Evolutionary conservation across 2,888 invertebrate species (phyloP), one percentile per base, ranked within the genome.

Genomic region (Himalopsyche japonica): DNA sequence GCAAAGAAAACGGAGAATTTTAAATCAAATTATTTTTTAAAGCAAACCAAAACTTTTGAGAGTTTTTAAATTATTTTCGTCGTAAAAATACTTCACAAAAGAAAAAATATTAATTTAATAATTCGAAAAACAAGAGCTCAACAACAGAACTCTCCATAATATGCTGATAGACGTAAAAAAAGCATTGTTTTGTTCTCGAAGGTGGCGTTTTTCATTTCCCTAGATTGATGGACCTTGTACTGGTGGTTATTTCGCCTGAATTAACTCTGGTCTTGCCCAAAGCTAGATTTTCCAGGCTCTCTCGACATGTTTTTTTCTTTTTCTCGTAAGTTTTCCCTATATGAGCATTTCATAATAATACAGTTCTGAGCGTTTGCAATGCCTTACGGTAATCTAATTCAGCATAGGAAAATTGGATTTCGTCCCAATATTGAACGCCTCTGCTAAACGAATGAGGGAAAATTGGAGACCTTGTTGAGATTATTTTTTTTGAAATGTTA

Each of bases 351-450:
- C 27, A 70, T 70, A 70, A 70, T 70, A 70, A 57, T 70, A 70
- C 30, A 70, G 30, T 30, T 70, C 30, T 70, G 70, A 70, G 12
- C 70, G 70, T 27, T 70, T 27, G 70, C 70, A 70, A 70, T 70
- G 70, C 70, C 70, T 80, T 57, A 30, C 57, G 30, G 57, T 80
- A 80, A 80, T 80, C 80, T 85, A 85, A 85, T 85, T 77, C 81
- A 80, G 83, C 83, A 83, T 79, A 64, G 79, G 85, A 83, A 84
- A 85, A 85, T 83, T 85, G 79, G 85, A 83, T 83, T 81, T 78
- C 70, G 70, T 77, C 83, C 84, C 85, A 81, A 83, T 81, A 76
- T 81, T 79, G 82, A 78, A 78, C 81, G 85, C 85, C 81, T 83
- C 78, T 70, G 49, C 79, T 85, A 85, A 85, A 80, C 85, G 85